Conservation (phyloP, 1,140 invertebrate species). For the Paralvinella palmiformis region DNA sequence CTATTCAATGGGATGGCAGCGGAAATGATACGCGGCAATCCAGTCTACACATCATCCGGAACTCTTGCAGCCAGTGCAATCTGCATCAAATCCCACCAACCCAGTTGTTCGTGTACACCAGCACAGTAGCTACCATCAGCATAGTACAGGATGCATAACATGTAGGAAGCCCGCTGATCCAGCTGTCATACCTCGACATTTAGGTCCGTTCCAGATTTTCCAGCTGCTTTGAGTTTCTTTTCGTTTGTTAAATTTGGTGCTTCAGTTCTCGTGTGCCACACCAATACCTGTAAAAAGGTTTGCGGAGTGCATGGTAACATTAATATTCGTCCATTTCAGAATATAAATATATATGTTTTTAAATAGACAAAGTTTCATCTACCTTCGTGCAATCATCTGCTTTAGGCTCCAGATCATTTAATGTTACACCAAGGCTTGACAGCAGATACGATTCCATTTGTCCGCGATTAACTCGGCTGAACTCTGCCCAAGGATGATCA, state of each 20-base stretch:
- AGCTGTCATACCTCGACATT: conserved; percentile 43
- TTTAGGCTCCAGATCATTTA: conserved; percentile 77
- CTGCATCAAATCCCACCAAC: too few relatives aligned
- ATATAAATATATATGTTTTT: too few relatives aligned
- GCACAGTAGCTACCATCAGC: too few relatives aligned
- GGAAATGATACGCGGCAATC: too few relatives aligned
- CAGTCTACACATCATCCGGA: too few relatives aligned
- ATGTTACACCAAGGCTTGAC: conserved; percentile 66
- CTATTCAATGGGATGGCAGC: too few relatives aligned
- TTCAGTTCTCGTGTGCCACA: conserved; percentile 96
- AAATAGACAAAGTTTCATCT: conserved; percentile 21
- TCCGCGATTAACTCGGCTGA: conserved; percentile 77
- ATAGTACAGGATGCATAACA: too few relatives aligned
- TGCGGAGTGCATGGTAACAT: neutral
- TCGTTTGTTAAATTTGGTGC: conserved; percentile 56
- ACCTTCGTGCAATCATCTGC: conserved; percentile 84
- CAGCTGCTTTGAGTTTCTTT: conserved; percentile 47
- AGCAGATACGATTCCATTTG: conserved; percentile 90
- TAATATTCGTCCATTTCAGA: too few relatives aligned
- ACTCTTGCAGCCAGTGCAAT: too few relatives aligned
- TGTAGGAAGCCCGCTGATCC: too few relatives aligned
- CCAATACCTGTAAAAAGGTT: conserved; percentile 67
- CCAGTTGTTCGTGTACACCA: too few relatives aligned
- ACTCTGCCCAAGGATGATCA: conserved; percentile 68
- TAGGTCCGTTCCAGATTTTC: conserved; percentile 31